Evolutionary conservation across 2,797 vertebrate species (phyloP), one percentile per base, ranked within the genome.

Genomic region (Nyctalus aviator): DNA sequence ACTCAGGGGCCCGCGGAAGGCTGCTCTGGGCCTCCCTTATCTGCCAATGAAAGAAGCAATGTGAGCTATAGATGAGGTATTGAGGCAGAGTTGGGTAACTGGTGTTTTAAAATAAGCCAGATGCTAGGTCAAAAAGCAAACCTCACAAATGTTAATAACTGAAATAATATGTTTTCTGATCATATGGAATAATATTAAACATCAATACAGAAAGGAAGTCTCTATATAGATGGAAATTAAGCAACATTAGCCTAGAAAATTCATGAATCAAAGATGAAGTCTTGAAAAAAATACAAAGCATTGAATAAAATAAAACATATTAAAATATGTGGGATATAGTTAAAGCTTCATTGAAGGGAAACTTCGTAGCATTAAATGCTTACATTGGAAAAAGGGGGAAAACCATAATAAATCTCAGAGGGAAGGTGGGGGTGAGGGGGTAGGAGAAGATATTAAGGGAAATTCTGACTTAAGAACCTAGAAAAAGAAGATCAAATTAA

Each of bases 401-500:
- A 66, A 72, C 71, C 27, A 37, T 73, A 73, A 79, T 46, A 41
- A 62, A 62, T 62, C 27, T 62, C 59, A 62, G 27, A 30, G 59
- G 59, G 59, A 62, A 30, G 59, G 59, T 62, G 59, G 59, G 4
- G 25, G 4, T 57, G 10, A 23, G 55, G 4, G 55, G 23, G 2
- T 57, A 62, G 59, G 59, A 59, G 57, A 25, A 62, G 59, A 62
- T 27, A 62, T 14, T 62, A 62, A 62, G 27, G 59, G 66, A 68
- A 93, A 91, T 55, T 84, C 48, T 83, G 41, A 91, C 76, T 59
- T 78, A 85, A 93, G 37, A 93, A 85, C 13, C 27, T 44, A 75
- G 81, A 69, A 89, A 90, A 88, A 94, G 11, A 88, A 75, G 44
- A 78, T 20, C 8, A 93, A 85, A 77, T 83, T 57, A 89, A 91